Conservation (phyloP, 2,888 invertebrate genomes). For the Entomobrya multifasciata region DNA sequence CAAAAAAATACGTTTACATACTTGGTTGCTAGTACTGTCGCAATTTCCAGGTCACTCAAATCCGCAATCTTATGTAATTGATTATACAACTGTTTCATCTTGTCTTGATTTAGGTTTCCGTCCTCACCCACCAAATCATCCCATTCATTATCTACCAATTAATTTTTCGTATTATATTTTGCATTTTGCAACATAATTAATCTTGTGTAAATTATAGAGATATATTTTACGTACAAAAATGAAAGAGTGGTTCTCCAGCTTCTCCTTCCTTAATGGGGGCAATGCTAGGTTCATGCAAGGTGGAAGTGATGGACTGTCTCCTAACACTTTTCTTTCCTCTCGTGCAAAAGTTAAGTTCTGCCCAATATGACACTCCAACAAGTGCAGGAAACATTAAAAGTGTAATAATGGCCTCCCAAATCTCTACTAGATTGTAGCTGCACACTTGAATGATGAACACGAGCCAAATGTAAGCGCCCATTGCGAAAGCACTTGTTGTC, state of each 20-base stretch:
- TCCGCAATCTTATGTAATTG: slow-evolving; percentile 82
- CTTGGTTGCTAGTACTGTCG: slow-evolving; percentile 83
- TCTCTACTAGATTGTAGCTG: slow-evolving; percentile 82
- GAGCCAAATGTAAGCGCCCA: slow-evolving; percentile 85
- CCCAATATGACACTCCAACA: slow-evolving; percentile 83
- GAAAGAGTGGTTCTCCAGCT: slow-evolving; percentile 26
- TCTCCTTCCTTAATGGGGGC: background rate
- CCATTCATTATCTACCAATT: slow-evolving; percentile 33
- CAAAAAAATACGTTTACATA: no score
- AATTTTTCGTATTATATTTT: background rate
- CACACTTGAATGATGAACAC: slow-evolving; percentile 82
- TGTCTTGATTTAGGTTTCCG: slow-evolving; percentile 81
- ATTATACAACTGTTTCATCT: slow-evolving; percentile 81
- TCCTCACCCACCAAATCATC: slow-evolving; percentile 79
- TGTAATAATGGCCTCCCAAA: slow-evolving; percentile 84
- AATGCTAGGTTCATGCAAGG: slow-evolving; percentile 39
- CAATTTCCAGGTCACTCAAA: slow-evolving; percentile 83
- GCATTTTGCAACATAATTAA: no score
- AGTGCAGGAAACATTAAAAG: slow-evolving; percentile 84
- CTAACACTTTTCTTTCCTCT: slow-evolving; percentile 5
- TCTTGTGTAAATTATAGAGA: background rate
- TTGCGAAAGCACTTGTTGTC: slow-evolving; percentile 82
- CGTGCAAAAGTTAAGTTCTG: slow-evolving; percentile 82
- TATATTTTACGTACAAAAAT: slow-evolving; percentile 43
- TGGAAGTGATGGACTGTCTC: background rate